Evolutionary conservation across 2,113 vertebrate species (phyloP).

Genomic region (Phoenicopterus ruber): DNA sequence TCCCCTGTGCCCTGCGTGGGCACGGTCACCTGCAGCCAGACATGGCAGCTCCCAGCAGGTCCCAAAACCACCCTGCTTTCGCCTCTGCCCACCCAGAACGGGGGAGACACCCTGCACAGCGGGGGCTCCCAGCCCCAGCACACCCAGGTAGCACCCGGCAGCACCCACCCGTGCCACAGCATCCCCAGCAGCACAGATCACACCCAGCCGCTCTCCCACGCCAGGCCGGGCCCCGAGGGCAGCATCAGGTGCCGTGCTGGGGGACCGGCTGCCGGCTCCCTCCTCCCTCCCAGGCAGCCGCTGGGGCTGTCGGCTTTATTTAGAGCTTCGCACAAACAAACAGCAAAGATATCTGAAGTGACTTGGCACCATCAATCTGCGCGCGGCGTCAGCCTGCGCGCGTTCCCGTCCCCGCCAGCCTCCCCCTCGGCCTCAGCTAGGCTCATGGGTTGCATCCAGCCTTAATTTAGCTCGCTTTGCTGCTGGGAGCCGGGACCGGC

Average conservation of each 20-base stretch:
- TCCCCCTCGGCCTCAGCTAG: slow-evolving; percentile 18
- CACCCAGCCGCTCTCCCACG: background rate
- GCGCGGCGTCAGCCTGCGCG: background rate
- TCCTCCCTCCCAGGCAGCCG: background rate
- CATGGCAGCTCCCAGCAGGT: background rate
- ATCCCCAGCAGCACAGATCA: background rate
- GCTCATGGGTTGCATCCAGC: background rate
- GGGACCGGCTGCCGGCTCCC: background rate
- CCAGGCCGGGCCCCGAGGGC: fast-evolving
- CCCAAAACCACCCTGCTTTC: background rate
- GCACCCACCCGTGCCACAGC: background rate
- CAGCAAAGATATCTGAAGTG: slow-evolving; percentile 30
- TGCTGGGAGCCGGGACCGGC: background rate
- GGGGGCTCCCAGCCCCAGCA: background rate
- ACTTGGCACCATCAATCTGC: slow-evolving; percentile 13
- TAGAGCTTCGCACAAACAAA: slow-evolving; percentile 40
- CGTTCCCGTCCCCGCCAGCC: background rate
- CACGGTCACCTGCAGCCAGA: background rate
- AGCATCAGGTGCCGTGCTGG: fast-evolving
- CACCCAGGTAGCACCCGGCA: background rate
- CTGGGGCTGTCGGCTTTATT: slow-evolving; percentile 34
- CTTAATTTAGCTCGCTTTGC: background rate
- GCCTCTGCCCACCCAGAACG: background rate
- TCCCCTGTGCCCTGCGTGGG: fast-evolving
- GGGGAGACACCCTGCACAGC: fast-evolving